These are phyloP conservation scores for Dryocosmus kuriphilus DNA, from an alignment of 2,888 invertebrate genomes.

Conservation along the genomic window DNA sequence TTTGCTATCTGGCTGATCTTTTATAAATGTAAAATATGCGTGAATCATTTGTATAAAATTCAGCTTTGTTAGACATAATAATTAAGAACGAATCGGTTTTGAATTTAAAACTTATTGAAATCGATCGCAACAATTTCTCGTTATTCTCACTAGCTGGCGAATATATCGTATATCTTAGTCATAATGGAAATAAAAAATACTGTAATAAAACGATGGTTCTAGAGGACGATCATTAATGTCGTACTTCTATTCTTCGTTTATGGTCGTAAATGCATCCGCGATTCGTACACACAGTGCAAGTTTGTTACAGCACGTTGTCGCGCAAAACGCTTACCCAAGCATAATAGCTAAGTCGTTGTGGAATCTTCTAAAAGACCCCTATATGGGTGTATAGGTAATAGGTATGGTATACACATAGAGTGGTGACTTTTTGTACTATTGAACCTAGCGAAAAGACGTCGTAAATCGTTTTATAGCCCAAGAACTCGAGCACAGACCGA, in stretches of 20 bases:
- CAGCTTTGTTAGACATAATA: too few relatives aligned
- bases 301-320: conserved; percentile 30
- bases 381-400: conserved; percentile 6
- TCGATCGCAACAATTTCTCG: background rate
- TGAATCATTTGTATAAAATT: too few relatives aligned
- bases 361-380: conserved; percentile 37
- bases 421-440: conserved; percentile 25
- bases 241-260: conserved; percentile 27
- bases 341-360: conserved; percentile 20
- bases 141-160: background rate
- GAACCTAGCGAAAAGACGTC: conserved; percentile 25
- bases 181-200: conserved; percentile 4
- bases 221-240: conserved; percentile 25
- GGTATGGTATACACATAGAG: background rate
- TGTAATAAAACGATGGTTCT: conserved; percentile 6
- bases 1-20: too few relatives aligned
- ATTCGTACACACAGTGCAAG: conserved; percentile 37
- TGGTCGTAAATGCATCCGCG: conserved; percentile 27
- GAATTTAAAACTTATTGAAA: too few relatives aligned
- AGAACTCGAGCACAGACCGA: conserved; percentile 35
- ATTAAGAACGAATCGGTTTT: too few relatives aligned
- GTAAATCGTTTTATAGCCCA: conserved; percentile 37
- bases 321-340: conserved; percentile 10
- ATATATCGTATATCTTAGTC: conserved; percentile 28
- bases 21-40: too few relatives aligned